Evolutionary conservation across 1,140 invertebrate species (phyloP).

Genomic region (Stegodyphus mimosarum): DNA sequence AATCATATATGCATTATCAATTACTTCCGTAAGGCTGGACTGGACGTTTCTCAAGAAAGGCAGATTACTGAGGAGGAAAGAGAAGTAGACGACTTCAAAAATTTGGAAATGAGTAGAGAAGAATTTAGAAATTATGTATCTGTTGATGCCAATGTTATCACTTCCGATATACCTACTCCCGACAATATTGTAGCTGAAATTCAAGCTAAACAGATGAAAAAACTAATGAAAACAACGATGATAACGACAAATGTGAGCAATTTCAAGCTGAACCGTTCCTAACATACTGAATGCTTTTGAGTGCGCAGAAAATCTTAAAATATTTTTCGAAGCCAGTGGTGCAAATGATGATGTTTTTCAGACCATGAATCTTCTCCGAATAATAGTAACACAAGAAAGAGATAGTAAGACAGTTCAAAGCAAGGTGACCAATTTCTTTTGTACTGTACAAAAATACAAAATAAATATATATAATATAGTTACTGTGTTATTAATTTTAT

Average conservation of each 20-base stretch:
- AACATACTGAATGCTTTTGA: constrained; percentile 29
- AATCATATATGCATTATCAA: too few species aligned
- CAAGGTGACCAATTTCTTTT: too few species aligned
- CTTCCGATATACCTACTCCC: not conserved
- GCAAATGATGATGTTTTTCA: constrained; percentile 35
- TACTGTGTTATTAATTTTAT: too few species aligned
- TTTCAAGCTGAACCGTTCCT: constrained; percentile 12
- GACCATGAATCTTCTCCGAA: constrained; percentile 29
- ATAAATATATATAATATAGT: too few species aligned
- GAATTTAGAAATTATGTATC: not conserved
- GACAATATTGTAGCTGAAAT: not conserved
- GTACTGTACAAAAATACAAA: too few species aligned
- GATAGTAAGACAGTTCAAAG: not conserved
- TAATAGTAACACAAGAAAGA: constrained; percentile 34
- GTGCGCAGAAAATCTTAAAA: constrained; percentile 30
- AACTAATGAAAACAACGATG: not conserved
- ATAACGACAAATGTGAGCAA: constrained; percentile 7
- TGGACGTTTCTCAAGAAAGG: too few species aligned
- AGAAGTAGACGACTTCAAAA: not conserved
- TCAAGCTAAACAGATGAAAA: constrained; percentile 1
- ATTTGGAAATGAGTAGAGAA: constrained; percentile 5
- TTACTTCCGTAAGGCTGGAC: too few species aligned
- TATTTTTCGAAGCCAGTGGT: constrained; percentile 9
- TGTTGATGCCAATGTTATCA: constrained; percentile 11
- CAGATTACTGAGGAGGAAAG: too few species aligned